Evolutionary conservation across 2,888 invertebrate genomes (phyloP), one percentile per base, ranked within the genome.

Genomic region (Harpagoxenus sublaevis): DNA sequence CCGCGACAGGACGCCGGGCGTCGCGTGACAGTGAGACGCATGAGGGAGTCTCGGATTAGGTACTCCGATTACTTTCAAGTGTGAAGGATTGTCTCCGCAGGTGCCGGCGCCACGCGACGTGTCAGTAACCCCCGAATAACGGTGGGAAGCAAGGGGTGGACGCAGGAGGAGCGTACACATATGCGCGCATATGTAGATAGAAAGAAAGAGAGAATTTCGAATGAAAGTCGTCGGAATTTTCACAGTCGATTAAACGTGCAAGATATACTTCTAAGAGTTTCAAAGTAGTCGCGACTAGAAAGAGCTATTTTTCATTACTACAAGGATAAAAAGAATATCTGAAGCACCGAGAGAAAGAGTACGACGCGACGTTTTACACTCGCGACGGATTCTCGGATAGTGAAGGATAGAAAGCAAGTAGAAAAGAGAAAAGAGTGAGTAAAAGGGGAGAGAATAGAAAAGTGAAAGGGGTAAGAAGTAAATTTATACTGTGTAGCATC

Each of bases 11-110:
- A 77, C 86, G 73, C 63, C 75, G 48, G 82, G 84, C 86, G 84
- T 85, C 89, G 86, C 89, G 89, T 77, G 85, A 86, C 86, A 57
- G 65, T 62, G 78, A 65, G 39, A 73, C 79, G 71, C 71, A 35
- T 39, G 81, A 48, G 31, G 55, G 12, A n/a, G 57, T 15, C 35
- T 28, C 53, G 65, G 66, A 55, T 23, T 23, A 23, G 23, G 23
- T 23, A 23, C 23, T 23, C 23, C 23, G 23, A 23, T 68, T 39
- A 39, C 35, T n/a, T 48, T 81, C 28, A 9, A 81, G 79, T 81
- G 79, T 81, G 71, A 73, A 71, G 73, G 60, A 71, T 79, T 28
- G 79, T 81, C 73, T 73, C 23, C 18, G 73, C 79, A 73, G 79
- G 79, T 73, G 79, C 60, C 79, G 79, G 79, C 79, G 79, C 79